A percentile compares a stretch with the other conserved stretches of the same genome.
Evolutionary conservation across 2,888 invertebrate species (phyloP).

Genomic region (Callyntrura sp.): DNA sequence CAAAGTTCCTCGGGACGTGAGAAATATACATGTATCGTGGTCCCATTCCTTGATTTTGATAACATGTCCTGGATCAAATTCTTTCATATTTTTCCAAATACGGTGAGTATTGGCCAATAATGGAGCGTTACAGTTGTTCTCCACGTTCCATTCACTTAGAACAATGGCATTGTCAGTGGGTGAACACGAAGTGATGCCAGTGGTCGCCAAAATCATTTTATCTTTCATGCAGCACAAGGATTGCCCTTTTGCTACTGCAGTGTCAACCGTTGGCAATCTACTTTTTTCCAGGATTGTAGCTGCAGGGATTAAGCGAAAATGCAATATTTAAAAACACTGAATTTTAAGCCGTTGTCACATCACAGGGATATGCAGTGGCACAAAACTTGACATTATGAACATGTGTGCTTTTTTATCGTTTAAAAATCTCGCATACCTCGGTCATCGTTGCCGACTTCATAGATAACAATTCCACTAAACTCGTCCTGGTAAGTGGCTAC

Average conservation of each 20-base stretch:
- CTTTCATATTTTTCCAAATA: slow-evolving; percentile 16
- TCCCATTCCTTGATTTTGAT: slow-evolving; percentile 81
- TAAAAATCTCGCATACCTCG: slow-evolving; percentile 72
- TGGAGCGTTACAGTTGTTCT: not conserved
- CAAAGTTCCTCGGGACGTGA: slow-evolving; percentile 76
- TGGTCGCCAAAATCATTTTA: slow-evolving; percentile 24
- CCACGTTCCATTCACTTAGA: slow-evolving; percentile 41
- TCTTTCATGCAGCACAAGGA: slow-evolving; percentile 53
- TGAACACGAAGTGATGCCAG: not conserved
- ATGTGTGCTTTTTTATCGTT: not conserved
- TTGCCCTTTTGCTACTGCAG: not conserved
- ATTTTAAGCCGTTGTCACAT: too few species aligned
- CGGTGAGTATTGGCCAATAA: not conserved
- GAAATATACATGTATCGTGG: slow-evolving; percentile 76
- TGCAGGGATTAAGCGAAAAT: slow-evolving; percentile 57
- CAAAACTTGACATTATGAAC: too few species aligned
- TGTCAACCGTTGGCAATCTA: not conserved
- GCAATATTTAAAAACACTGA: too few species aligned
- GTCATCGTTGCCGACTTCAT: slow-evolving; percentile 82
- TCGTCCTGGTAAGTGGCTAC: slow-evolving; percentile 78
- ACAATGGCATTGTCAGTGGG: not conserved
- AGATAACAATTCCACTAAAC: slow-evolving; percentile 76
- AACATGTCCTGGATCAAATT: slow-evolving; percentile 43
- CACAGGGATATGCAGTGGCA: too few species aligned
- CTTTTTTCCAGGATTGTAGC: slow-evolving; percentile 61